Base-by-base conservation (phyloP, 2,888 invertebrate genomes). In the Pasiphila rectangulata region DNA sequence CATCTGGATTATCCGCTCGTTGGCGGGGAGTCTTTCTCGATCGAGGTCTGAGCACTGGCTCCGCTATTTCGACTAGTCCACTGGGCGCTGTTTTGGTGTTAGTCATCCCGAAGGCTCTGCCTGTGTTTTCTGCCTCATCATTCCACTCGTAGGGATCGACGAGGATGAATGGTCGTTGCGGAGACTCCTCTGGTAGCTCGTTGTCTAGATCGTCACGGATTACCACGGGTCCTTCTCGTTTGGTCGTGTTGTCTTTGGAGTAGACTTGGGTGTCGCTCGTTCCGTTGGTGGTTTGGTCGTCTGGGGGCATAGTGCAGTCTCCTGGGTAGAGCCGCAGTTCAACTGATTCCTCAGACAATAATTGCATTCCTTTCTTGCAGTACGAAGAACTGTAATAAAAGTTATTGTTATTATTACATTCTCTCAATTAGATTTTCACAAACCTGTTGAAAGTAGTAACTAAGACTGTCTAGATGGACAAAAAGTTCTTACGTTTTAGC, bases 301-400 rank as follows among this genome's bases (percentile, higher is more conserved):
- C 74, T 63, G 89, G 81, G 36, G 92, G 92, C 54, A 93, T 80
- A 70, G 92, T 91, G 69, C 96, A 97, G 61, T 95, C 93, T 2
- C 95, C 96, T 0, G 94, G 91, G 63, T 93, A 92, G 1, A 97
- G 89, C 1, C 93, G 93, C 53, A 96, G 77, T 40, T 92, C 92
- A 1, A 94, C 90, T 0, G 95, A 91, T 43, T 91, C 90, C 4
- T 94, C 95, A 0, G 95, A 94, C 56, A 93, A 91, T 17, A 97
- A 79, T 41, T 93, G 91, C 19, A 96, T 83, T 40, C 93, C 93
- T 57, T 93, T 92, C 60, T 93, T 93, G 72, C 96, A 97, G 46
- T 95, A 91, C 0, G 96, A 96, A 46, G 94, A 92, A 53, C 94
- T 95, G 80, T 24, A 75, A 64, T 54, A 13, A 32, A 47, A 47